Evolutionary conservation across 2,797 vertebrate genomes (phyloP), one percentile per base, ranked within the genome.

Genomic region (Galago senegalensis): DNA sequence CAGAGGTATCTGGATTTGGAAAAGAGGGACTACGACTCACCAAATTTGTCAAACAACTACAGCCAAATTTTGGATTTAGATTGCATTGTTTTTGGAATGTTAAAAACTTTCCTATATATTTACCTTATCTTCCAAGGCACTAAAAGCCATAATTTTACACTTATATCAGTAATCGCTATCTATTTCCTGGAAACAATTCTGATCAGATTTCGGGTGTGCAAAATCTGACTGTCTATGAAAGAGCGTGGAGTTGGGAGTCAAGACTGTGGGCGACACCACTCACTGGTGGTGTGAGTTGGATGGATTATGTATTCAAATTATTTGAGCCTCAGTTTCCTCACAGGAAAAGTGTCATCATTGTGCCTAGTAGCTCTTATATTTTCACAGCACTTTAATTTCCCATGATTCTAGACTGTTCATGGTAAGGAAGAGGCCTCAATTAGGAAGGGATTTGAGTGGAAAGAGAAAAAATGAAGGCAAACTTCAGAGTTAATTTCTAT

Each of bases 241-340:
- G 6, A 72, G 7, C 63, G 21, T 14, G 13, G 8, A 49, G 25
- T 23, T 43, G 4, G 81, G 23, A 37, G n/a, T 34, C 14, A 46
- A 10, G 25, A 29, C 13, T 16, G n/a, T 21, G 20, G 1, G 21
- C 0, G 6, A 7, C 16, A 5, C 43, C 17, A 10, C 16, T 29
- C 18, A 16, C 6, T 0, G 60, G 40, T 16, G 60, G 5, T 72
- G 18, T 77, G 88, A 83, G 18, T 20, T 37, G 29, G 23, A 43
- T 16, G 75, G 20, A 53, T 67, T 14, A 46, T 63, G 3, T 56
- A 16, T 5, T 90, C 9, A 76, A 49, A 49, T 34, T 82, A n/a
- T 63, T 70, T 34, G 43, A 82, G 5, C 69, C 29, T 81, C 40
- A 53, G 5, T 76, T 69, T 87, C 29, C 70, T 91, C 69, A 40